These are phyloP conservation scores for Acomys russatus DNA, from an alignment of 2,797 vertebrate genomes.

Conservation along the genomic window DNA sequence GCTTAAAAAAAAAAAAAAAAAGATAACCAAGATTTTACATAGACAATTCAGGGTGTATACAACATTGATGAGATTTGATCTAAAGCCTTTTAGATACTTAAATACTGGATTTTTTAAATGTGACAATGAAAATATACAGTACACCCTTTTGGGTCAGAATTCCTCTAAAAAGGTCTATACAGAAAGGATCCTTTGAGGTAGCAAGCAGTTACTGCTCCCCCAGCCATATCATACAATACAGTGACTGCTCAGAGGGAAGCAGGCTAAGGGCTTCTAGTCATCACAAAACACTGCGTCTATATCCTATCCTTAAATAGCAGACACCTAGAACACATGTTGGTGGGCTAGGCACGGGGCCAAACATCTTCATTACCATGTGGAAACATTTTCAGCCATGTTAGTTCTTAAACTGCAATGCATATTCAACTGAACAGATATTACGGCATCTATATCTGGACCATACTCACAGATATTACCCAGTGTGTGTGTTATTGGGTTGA, in stretches of 20 bases:
- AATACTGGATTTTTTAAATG: neutral
- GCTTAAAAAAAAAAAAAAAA: too few relatives aligned
- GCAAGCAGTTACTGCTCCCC: neutral
- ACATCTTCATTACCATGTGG: neutral
- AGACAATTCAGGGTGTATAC: neutral
- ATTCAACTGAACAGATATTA: neutral
- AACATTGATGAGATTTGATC: neutral
- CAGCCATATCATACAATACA: fast-evolving
- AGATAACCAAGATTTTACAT: neutral
- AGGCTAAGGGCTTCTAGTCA: neutral
- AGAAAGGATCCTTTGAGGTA: neutral
- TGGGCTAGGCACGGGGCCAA: neutral
- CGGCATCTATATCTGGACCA: neutral
- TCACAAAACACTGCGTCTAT: too few relatives aligned
- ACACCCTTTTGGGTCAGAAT: neutral
- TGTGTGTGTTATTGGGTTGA: neutral
- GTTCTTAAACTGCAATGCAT: neutral
- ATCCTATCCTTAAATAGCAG: neutral
- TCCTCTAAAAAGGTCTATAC: neutral
- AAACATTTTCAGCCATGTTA: neutral
- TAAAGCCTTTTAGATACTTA: neutral
- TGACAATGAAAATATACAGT: neutral
- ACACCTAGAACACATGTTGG: neutral
- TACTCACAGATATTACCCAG: neutral
- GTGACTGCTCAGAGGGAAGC: neutral